Percentiles rank a stretch among this genome's conserved stretches.
These are phyloP conservation scores for Synergus japonicus DNA, from an alignment of 2,888 invertebrate species.

Conservation along the genomic window DNA sequence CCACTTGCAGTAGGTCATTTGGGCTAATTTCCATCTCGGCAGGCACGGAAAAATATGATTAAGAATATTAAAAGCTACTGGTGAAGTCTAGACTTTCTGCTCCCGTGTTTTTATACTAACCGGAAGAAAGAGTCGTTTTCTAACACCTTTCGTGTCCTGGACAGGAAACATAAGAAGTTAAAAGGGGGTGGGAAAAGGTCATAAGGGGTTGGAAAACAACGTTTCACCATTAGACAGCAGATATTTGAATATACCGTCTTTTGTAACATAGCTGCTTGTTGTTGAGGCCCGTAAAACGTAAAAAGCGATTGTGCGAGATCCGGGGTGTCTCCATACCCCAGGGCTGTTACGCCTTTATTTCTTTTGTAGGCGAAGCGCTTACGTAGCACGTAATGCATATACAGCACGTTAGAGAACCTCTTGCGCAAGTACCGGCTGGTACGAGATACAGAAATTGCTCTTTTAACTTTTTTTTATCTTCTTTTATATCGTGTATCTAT, in stretches of 20 bases:
- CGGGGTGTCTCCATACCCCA: not conserved
- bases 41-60: not conserved
- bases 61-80: not conserved
- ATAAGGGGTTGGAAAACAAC: conserved; percentile 44
- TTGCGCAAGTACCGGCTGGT: conserved; percentile 10
- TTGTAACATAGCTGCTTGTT: conserved; percentile 45
- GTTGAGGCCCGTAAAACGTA: conserved; percentile 39
- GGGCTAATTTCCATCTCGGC: not conserved
- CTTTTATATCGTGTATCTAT: not conserved
- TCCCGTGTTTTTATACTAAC: not conserved
- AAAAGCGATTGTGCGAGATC: conserved; percentile 42
- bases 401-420: conserved; percentile 17
- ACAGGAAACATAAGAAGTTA: conserved; percentile 13
- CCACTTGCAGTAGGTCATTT: too few species aligned
- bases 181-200: not conserved
- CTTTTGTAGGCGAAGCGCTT: conserved; percentile 33
- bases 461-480: conserved; percentile 16
- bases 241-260: conserved; percentile 48
- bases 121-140: not conserved
- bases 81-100: not conserved
- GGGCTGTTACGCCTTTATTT: conserved; percentile 14
- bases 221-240: conserved; percentile 49
- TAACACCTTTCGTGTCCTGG: not conserved
- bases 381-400: conserved; percentile 37
- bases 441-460: conserved; percentile 30